These are phyloP conservation scores for Caenorhabditis inopinata DNA, from an alignment of 1,140 invertebrate species.

Conservation along the genomic window DNA sequence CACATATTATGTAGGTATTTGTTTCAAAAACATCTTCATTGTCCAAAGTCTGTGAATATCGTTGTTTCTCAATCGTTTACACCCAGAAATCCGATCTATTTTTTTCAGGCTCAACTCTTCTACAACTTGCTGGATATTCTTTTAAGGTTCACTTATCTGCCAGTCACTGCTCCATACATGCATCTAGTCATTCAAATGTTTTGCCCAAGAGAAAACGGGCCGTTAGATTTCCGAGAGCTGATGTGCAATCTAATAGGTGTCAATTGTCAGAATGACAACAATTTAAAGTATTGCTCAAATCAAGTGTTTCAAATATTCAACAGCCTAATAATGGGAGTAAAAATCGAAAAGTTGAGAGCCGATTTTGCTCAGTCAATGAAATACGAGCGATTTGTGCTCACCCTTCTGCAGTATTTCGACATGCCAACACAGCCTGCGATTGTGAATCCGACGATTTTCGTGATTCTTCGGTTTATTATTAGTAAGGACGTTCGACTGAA, in stretches of 20 bases:
- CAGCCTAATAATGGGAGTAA: not conserved
- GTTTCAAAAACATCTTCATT: too few species aligned
- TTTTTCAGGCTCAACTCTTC: not conserved
- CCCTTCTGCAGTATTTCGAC: not conserved
- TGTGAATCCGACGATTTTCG: not conserved
- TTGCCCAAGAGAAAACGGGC: not conserved
- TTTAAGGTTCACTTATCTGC: not conserved
- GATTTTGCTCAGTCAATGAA: not conserved
- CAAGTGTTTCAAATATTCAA: not conserved
- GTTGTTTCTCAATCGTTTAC: too few species aligned
- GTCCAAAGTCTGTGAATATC: too few species aligned
- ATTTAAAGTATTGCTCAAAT: not conserved
- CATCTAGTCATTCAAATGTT: constrained; percentile 10
- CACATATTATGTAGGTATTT: not conserved
- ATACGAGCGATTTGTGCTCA: not conserved
- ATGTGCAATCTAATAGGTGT: not conserved
- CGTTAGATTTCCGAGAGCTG: not conserved
- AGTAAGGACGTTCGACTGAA: not conserved
- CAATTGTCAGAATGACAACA: not conserved
- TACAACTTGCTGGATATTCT: not conserved
- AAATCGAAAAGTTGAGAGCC: not conserved
- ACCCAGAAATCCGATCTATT: not conserved
- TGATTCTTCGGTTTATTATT: not conserved
- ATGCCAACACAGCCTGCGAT: not conserved
- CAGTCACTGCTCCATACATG: not conserved